These are phyloP conservation scores for Calameuta idolon DNA, from an alignment of 2,888 invertebrate genomes.

Conservation along the genomic window DNA sequence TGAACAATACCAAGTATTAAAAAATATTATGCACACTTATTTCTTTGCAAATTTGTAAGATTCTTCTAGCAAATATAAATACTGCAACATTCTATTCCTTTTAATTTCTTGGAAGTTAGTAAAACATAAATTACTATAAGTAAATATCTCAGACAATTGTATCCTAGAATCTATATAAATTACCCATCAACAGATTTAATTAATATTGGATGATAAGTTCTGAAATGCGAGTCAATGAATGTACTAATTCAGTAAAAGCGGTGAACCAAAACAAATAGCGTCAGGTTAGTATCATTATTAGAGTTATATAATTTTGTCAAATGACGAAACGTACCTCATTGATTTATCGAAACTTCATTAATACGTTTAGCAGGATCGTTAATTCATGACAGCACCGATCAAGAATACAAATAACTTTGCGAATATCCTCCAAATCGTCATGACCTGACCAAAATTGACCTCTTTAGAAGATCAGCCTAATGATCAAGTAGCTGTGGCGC, in stretches of 20 bases:
- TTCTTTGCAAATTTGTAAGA: neutral
- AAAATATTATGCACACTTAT: neutral
- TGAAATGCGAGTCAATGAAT: neutral
- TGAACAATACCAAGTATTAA: neutral
- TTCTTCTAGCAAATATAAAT: neutral
- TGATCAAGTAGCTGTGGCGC: neutral
- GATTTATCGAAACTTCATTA: neutral
- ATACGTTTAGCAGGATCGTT: neutral
- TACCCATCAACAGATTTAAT: neutral
- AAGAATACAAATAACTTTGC: neutral
- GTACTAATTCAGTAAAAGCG: neutral
- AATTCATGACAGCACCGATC: neutral
- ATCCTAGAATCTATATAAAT: neutral
- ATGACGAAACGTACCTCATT: neutral
- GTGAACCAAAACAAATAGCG: neutral
- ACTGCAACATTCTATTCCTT: neutral
- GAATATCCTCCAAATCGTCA: neutral
- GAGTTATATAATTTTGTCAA: neutral
- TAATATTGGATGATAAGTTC: neutral
- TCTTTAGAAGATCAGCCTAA: neutral
- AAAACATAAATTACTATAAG: neutral
- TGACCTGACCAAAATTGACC: neutral
- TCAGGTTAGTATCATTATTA: neutral
- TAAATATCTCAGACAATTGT: neutral
- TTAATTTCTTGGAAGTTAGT: neutral